Percentiles rank a stretch among this genome's conserved stretches.
phyloP scores from a whole-genome alignment of 2,797 vertebrate species.

The Austrolebias charrua region DNA sequence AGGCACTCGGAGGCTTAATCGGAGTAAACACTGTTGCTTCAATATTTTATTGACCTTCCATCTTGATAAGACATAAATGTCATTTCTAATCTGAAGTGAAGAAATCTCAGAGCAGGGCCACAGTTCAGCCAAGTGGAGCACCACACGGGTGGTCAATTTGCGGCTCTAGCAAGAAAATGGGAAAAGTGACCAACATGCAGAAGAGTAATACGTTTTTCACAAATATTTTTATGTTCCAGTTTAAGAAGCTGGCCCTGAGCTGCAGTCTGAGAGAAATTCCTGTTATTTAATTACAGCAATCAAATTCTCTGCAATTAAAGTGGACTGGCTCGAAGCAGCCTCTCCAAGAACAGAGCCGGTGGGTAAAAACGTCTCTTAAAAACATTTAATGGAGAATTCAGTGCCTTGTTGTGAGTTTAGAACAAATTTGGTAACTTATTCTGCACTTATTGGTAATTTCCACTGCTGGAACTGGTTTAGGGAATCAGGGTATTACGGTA shows the following conservation, averaged over 20 bases:
- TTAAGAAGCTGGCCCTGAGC: constrained; percentile 37
- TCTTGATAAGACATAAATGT: constrained; percentile 75
- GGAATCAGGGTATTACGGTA: not conserved
- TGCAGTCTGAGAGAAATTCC: constrained; percentile 42
- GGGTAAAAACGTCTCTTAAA: constrained; percentile 15
- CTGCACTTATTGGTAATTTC: too few relatives aligned
- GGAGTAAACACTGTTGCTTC: constrained; percentile 75
- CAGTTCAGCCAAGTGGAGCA: constrained; percentile 30
- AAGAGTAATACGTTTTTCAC: constrained; percentile 52
- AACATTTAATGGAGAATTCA: constrained; percentile 29
- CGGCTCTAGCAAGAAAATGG: constrained; percentile 11
- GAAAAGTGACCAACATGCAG: constrained; percentile 29
- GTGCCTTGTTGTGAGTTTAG: not conserved
- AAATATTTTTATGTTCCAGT: constrained; percentile 37
- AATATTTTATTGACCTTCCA: constrained; percentile 75
- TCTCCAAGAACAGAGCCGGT: constrained; percentile 43
- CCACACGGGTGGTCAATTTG: constrained; percentile 51
- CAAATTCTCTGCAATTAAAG: constrained; percentile 56
- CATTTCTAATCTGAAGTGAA: constrained; percentile 71
- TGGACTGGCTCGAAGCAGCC: constrained; percentile 38
- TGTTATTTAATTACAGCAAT: constrained; percentile 31
- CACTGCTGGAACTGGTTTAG: too few relatives aligned
- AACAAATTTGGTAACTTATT: constrained; percentile 2
- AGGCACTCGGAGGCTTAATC: constrained; percentile 75
- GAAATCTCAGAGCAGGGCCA: constrained; percentile 57